Percentiles rank a stretch among this genome's conserved stretches.
phyloP scores from a whole-genome alignment of 2,888 invertebrate genomes.

The Encarsia formosa region DNA sequence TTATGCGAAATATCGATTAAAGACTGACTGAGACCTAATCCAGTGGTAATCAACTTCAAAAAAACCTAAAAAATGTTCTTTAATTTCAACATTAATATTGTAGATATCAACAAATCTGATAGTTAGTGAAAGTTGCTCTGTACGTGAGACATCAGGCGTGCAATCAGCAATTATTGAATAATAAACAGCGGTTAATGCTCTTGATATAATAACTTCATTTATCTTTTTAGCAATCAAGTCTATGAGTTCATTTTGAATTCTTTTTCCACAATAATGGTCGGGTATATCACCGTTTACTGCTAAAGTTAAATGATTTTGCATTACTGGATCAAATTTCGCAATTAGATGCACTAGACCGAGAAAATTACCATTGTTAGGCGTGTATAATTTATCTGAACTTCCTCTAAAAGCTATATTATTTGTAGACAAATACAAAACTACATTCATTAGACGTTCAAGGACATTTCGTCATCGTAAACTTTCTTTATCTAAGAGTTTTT shows the following conservation, averaged over 20 bases:
- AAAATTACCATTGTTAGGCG: conserved; percentile 2
- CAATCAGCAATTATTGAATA: conserved; percentile 5
- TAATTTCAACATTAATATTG: background rate
- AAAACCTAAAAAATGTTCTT: conserved; percentile 20
- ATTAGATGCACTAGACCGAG: background rate
- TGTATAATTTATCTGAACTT: background rate
- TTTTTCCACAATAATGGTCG: conserved; percentile 1
- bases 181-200: background rate
- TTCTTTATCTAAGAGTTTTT: no score
- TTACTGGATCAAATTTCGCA: conserved; percentile 1
- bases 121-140: background rate
- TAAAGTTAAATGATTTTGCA: background rate
- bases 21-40: conserved; percentile 27
- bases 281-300: background rate
- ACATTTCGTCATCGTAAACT: no score
- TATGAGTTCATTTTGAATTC: conserved; percentile 6
- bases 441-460: background rate
- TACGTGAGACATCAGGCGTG: conserved; percentile 1
- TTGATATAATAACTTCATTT: background rate
- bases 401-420: conserved; percentile 7
- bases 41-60: conserved; percentile 13
- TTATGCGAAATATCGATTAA: conserved; percentile 33
- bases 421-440: background rate
- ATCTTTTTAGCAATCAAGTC: conserved; percentile 1
- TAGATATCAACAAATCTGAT: background rate